Conservation (phyloP, 2,113 vertebrate genomes). For the Jacana jacana region DNA sequence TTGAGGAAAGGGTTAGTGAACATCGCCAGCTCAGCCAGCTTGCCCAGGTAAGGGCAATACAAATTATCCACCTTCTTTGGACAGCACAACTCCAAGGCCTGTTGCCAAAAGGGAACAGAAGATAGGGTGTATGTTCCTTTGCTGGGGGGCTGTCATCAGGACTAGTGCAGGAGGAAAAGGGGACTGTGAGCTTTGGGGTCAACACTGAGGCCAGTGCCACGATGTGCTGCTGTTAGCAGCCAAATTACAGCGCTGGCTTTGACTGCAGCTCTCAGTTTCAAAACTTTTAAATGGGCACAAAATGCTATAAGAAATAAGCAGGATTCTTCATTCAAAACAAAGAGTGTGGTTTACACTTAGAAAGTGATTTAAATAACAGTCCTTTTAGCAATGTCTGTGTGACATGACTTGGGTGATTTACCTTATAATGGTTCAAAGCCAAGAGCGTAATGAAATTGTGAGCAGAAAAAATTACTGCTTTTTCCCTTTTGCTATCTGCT, state of each 20-base stretch:
- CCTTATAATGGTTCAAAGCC: slow-evolving; percentile 51
- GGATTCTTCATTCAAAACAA: slow-evolving; percentile 7
- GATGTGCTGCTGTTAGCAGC: not conserved
- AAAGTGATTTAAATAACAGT: slow-evolving; percentile 21
- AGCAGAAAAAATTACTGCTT: slow-evolving; percentile 53
- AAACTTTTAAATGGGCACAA: not conserved
- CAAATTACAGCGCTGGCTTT: not conserved
- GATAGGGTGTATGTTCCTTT: not conserved
- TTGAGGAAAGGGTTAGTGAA: not conserved
- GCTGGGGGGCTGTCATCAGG: not conserved
- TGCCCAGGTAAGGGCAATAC: not conserved
- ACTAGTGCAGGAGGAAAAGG: not conserved
- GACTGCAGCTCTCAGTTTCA: not conserved
- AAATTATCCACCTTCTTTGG: not conserved
- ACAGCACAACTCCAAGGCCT: not conserved
- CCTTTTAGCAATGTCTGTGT: slow-evolving; percentile 31
- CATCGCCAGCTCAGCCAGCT: not conserved
- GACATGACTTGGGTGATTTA: slow-evolving; percentile 59
- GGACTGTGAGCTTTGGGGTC: not conserved
- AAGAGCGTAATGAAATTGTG: slow-evolving; percentile 59
- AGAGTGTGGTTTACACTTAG: slow-evolving; percentile 31
- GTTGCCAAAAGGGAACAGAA: not conserved
- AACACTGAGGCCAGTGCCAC: not conserved
- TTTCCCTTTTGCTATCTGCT: slow-evolving; percentile 42
- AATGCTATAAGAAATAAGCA: not conserved